Conservation (phyloP, 2,888 invertebrate genomes). For the Standfussiana lucernea region DNA sequence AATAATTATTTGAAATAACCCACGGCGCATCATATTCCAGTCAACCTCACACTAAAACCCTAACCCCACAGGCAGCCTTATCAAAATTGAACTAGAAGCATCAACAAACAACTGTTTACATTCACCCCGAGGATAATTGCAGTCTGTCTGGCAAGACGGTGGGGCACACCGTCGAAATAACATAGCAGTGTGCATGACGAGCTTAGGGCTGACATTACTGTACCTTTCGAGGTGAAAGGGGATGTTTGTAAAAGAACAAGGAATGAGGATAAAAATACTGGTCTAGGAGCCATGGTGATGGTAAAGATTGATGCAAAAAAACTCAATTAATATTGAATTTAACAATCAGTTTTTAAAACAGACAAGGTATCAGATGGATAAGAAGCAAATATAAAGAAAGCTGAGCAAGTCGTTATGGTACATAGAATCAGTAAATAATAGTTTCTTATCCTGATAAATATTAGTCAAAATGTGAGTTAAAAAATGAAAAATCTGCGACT, state of each 20-base stretch:
- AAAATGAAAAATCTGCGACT: background rate
- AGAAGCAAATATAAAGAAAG: background rate
- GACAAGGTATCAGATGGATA: too few species aligned
- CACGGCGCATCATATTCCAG: background rate
- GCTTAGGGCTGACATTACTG: constrained; percentile 47
- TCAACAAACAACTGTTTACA: constrained; percentile 46
- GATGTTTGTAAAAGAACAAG: background rate
- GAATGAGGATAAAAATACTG: background rate
- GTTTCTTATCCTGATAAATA: background rate
- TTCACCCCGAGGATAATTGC: constrained; percentile 57
- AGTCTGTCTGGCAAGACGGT: constrained; percentile 58
- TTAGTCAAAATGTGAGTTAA: background rate
- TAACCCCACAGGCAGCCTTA: constrained; percentile 7
- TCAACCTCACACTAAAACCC: background rate
- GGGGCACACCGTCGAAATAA: constrained; percentile 46
- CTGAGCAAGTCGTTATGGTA: background rate
- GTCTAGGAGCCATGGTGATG: background rate
- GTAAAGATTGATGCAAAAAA: background rate
- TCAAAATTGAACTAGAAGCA: constrained; percentile 30
- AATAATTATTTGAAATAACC: background rate
- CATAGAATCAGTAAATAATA: background rate
- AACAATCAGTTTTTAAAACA: background rate
- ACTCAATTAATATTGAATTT: background rate
- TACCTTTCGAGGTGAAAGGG: background rate
- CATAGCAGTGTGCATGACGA: constrained; percentile 30